phyloP scores from a whole-genome alignment of 2,113 vertebrate genomes.

The Trachemys scripta region DNA sequence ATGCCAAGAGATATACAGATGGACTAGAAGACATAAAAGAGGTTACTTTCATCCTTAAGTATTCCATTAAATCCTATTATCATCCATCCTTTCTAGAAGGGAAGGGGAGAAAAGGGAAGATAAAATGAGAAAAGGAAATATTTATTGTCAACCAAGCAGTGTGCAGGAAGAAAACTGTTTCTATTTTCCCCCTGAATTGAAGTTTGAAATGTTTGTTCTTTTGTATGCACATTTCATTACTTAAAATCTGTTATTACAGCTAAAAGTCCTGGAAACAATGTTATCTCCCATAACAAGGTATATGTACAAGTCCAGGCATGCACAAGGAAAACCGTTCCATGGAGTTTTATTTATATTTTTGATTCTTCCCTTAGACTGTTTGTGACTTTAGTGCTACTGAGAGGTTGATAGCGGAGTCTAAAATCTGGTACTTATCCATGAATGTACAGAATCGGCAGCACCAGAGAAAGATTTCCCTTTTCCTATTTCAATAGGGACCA shows the following conservation, averaged over 20 bases:
- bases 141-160: not conserved
- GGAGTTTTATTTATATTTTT: not conserved
- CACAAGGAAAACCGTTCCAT: not conserved
- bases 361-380: not conserved
- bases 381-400: not conserved
- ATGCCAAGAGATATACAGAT: not conserved
- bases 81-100: not conserved
- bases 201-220: slow-evolving; percentile 19
- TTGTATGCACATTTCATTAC: slow-evolving; percentile 11
- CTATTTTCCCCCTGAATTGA: not conserved
- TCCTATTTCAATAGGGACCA: not conserved
- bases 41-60: not conserved
- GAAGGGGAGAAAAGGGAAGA: not conserved
- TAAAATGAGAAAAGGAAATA: not conserved
- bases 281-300: not conserved
- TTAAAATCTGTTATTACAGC: slow-evolving; percentile 33
- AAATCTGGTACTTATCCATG: not conserved
- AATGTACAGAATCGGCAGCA: not conserved
- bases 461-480: not conserved
- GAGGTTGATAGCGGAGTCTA: not conserved
- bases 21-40: not conserved
- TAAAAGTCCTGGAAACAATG: not conserved
- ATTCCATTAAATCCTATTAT: not conserved
- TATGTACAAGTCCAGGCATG: not conserved
- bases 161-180: not conserved